Evolutionary conservation across 2,888 invertebrate genomes (phyloP).

Genomic region (Platycheirus albimanus): DNA sequence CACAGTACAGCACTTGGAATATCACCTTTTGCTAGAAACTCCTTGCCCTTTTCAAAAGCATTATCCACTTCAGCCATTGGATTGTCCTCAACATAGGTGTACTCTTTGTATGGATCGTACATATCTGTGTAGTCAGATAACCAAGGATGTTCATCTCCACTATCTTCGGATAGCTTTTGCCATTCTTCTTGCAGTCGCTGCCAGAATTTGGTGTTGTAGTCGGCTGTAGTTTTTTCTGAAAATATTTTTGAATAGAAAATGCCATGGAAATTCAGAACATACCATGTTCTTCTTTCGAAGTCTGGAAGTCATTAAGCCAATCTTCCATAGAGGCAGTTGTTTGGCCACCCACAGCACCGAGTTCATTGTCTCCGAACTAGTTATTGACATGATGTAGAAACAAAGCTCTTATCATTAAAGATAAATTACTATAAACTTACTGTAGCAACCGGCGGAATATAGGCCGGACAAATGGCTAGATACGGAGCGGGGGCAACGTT

Average conservation of each 20-base stretch:
- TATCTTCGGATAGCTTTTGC: constrained; percentile 86
- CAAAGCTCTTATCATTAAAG: constrained; percentile 26
- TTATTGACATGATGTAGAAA: constrained; percentile 73
- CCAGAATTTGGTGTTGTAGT: constrained; percentile 86
- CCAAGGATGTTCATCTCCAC: constrained; percentile 86
- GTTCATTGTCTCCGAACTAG: constrained; percentile 83
- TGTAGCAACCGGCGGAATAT: constrained; percentile 44
- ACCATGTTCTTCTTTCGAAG: constrained; percentile 85
- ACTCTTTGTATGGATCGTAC: constrained; percentile 86
- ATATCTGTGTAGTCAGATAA: constrained; percentile 86
- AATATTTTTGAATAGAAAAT: constrained; percentile 5
- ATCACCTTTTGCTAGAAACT: constrained; percentile 92
- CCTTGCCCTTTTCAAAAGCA: constrained; percentile 93
- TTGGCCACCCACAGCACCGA: constrained; percentile 81
- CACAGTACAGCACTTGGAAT: constrained; percentile 97
- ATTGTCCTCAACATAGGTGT: constrained; percentile 87
- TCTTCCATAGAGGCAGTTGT: constrained; percentile 78
- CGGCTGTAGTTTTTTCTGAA: constrained; percentile 85
- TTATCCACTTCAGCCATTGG: constrained; percentile 90
- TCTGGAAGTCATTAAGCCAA: constrained; percentile 84
- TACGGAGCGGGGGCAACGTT: constrained; percentile 69
- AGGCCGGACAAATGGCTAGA: constrained; percentile 76
- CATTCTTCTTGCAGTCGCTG: constrained; percentile 89
- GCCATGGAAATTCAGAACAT: background rate
- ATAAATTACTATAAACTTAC: constrained; percentile 41